Conservation (phyloP, 2,888 invertebrate genomes). For the Drosophila helvetica region DNA sequence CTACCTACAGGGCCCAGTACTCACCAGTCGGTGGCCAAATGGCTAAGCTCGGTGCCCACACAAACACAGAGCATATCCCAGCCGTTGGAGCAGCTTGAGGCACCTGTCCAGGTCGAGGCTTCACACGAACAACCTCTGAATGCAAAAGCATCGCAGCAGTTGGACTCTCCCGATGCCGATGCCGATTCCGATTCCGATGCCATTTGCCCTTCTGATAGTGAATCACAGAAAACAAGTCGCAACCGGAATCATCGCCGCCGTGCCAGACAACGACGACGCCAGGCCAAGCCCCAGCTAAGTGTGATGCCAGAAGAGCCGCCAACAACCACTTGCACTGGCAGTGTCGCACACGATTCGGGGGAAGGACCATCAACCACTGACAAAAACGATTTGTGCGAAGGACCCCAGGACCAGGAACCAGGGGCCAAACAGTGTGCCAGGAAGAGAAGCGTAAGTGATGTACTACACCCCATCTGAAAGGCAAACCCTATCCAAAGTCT, state of each 20-base stretch:
- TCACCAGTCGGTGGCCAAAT: constrained; percentile 34
- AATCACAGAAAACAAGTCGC: too few relatives aligned
- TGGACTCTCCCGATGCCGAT: too few relatives aligned
- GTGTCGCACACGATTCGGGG: background rate
- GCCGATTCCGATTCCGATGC: background rate
- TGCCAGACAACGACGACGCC: background rate
- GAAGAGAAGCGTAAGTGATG: too few relatives aligned
- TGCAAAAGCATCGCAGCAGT: too few relatives aligned
- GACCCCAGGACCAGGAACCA: background rate
- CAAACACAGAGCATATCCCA: background rate
- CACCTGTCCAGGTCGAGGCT: background rate
- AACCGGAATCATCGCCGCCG: too few relatives aligned
- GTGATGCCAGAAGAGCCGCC: background rate
- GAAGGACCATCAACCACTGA: background rate
- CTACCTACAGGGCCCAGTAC: constrained; percentile 6
- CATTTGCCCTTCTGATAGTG: background rate
- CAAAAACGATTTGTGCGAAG: background rate
- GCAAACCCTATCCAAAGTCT: background rate
- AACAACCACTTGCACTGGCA: background rate
- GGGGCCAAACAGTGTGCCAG: too few relatives aligned
- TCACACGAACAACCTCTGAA: background rate
- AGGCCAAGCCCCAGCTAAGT: background rate
- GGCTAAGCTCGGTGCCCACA: constrained; percentile 48
- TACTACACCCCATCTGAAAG: too few relatives aligned
- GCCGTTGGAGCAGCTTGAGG: background rate